These are phyloP conservation scores for Chloebia gouldiae DNA, from an alignment of 2,113 vertebrate species.

Conservation along the genomic window DNA sequence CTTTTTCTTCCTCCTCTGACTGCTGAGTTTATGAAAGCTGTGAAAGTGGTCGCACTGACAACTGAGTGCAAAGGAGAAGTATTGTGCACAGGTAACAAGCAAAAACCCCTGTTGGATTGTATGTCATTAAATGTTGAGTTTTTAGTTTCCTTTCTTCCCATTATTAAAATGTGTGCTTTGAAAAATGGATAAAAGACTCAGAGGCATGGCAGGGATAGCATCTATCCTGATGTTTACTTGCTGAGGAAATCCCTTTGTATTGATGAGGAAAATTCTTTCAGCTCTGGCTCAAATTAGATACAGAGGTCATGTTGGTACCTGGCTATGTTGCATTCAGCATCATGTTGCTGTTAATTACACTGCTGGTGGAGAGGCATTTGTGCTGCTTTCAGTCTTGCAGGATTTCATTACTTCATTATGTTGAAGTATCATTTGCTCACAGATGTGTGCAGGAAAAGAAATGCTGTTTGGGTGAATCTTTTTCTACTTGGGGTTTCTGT, in stretches of 20 bases:
- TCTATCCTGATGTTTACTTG: neutral
- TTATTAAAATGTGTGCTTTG: neutral
- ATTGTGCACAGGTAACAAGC: neutral
- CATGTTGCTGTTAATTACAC: neutral
- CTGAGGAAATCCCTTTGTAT: neutral
- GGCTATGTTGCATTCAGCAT: neutral
- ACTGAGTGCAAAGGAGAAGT: neutral
- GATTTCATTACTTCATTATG: slow-evolving; percentile 52
- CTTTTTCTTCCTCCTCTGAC: neutral
- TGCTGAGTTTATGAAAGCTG: neutral
- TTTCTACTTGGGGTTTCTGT: slow-evolving; percentile 17
- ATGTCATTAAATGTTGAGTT: neutral
- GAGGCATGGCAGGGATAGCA: neutral
- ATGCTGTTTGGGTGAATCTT: slow-evolving; percentile 12
- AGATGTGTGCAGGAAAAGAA: slow-evolving; percentile 27
- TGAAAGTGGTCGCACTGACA: neutral
- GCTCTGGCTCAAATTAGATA: neutral
- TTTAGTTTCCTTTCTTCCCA: neutral
- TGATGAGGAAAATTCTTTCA: neutral
- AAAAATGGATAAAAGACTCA: neutral
- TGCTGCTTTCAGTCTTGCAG: neutral
- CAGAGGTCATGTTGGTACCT: neutral
- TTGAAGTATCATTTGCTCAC: slow-evolving; percentile 35
- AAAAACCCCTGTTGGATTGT: neutral
- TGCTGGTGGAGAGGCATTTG: neutral